phyloP scores from a whole-genome alignment of 1,140 invertebrate species.

The Ganaspis sp. region DNA sequence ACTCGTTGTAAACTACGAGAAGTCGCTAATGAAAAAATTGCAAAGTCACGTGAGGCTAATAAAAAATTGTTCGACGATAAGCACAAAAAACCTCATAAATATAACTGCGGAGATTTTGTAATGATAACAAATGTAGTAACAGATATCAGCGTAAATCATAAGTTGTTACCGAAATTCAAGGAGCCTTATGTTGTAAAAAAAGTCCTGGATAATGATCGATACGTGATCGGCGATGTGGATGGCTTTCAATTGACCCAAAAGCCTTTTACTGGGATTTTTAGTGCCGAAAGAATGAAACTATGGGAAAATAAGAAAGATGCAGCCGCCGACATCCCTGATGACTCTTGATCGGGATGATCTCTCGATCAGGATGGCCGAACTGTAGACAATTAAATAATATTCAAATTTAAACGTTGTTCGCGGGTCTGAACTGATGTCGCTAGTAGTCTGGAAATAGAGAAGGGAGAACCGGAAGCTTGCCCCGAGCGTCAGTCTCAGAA shows the following conservation, averaged over 20 bases:
- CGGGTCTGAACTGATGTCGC: no score
- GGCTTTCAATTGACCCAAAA: slow-evolving; percentile 44
- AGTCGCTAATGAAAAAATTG: not conserved
- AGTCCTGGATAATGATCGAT: slow-evolving; percentile 49
- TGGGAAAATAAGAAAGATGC: not conserved
- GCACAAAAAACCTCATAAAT: slow-evolving; percentile 34
- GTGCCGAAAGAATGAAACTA: slow-evolving; percentile 37
- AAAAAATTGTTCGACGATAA: slow-evolving; percentile 40
- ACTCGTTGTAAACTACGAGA: slow-evolving; percentile 13
- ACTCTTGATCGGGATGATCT: not conserved
- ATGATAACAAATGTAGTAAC: slow-evolving; percentile 51
- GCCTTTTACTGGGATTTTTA: slow-evolving; percentile 34
- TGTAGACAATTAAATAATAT: no score
- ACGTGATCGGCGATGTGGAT: slow-evolving; percentile 43
- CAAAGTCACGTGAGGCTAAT: not conserved
- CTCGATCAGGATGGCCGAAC: not conserved
- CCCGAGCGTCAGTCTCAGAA: no score
- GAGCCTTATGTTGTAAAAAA: slow-evolving; percentile 47
- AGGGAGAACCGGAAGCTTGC: no score
- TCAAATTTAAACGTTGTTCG: no score
- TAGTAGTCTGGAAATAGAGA: no score
- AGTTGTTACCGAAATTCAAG: slow-evolving; percentile 47
- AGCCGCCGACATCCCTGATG: not conserved
- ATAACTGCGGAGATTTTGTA: slow-evolving; percentile 54
- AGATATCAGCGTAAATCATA: slow-evolving; percentile 42